Evolutionary conservation across 2,113 vertebrate species (phyloP), one percentile per base, ranked within the genome.

Genomic region (Caranx melampygus): DNA sequence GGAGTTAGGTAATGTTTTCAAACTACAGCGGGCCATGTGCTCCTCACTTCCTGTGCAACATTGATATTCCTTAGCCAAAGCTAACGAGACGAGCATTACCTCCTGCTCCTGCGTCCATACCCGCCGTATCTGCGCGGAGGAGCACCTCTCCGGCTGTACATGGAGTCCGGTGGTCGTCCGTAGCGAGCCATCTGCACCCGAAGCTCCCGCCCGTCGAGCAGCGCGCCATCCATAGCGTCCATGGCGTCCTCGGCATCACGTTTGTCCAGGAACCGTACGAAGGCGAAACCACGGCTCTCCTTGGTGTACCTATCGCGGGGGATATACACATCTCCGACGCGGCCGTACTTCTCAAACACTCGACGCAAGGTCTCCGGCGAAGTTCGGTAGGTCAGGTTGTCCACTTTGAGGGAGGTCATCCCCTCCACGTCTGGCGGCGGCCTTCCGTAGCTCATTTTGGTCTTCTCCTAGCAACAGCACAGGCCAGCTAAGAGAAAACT

Each of bases 341-440:
- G 96, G 44, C 98, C 97, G 52, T 99, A 99, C 85, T 99, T 99
- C 92, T 99, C 97, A 33, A 99, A 99, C 0, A 99, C 97, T 10
- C 97, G 96, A 54, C 98, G 94, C 49, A 99, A 92, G 0, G 98
- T 99, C 93, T 99, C 98, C 4, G 98, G 98, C 0, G 97, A 98
- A 5, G 98, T 99, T 13, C 98, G 96, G 90, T 99, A 99, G 2
- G 98, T 99, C 79, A 99, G 94, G 92, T 99, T 99, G 77, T 99
- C 98, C 92, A 99, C 98, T 93, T 99, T 99, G n/a, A 99, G 95
- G 51, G 98, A 99, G 87, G 97, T 98, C 98, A 99, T 99, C 66
- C 97, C 98, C 94, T 99, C 98, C 26, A 99, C 98, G 79, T 99
- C 98, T 60, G 98, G 98, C 62, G 98, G 98, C 82, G 98, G 97